These are phyloP conservation scores for Hirtodrosophila histrioides DNA, from an alignment of 2,888 invertebrate species.

Conservation along the genomic window DNA sequence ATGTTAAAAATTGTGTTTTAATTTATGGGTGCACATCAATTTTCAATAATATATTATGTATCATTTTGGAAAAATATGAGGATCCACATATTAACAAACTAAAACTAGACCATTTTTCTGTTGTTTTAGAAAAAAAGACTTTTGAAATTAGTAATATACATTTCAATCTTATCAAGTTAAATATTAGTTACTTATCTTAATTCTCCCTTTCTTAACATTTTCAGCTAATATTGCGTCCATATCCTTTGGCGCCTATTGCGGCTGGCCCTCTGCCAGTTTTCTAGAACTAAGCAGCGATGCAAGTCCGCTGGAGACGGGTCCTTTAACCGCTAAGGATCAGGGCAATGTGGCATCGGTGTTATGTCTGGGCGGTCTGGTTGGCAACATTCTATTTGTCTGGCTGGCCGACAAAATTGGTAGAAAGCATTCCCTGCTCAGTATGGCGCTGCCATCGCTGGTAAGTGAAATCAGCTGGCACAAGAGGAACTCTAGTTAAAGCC, in stretches of 20 bases:
- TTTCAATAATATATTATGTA: too few species aligned
- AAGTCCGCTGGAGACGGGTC: constrained; percentile 79
- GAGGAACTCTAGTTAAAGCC: too few species aligned
- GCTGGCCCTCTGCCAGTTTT: constrained; percentile 83
- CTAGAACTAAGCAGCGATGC: constrained; percentile 72
- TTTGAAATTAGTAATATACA: too few species aligned
- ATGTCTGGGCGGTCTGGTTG: constrained; percentile 80
- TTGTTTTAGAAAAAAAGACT: too few species aligned
- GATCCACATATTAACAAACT: too few species aligned
- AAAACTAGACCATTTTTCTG: too few species aligned
- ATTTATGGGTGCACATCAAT: too few species aligned
- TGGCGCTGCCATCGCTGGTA: constrained; percentile 80
- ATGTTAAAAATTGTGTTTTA: too few species aligned
- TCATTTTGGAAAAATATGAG: too few species aligned
- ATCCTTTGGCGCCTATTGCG: constrained; percentile 80
- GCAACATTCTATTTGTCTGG: constrained; percentile 82
- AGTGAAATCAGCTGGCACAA: constrained; percentile 6
- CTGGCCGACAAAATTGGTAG: constrained; percentile 80
- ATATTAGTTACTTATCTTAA: too few species aligned
- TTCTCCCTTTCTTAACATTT: background rate
- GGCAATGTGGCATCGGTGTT: constrained; percentile 83
- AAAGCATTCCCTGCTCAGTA: constrained; percentile 69
- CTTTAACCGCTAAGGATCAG: constrained; percentile 73
- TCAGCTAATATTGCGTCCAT: constrained; percentile 76
- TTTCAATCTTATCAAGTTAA: too few species aligned